phyloP scores from a whole-genome alignment of 1,140 invertebrate species.

The Scylla paramamosain region DNA sequence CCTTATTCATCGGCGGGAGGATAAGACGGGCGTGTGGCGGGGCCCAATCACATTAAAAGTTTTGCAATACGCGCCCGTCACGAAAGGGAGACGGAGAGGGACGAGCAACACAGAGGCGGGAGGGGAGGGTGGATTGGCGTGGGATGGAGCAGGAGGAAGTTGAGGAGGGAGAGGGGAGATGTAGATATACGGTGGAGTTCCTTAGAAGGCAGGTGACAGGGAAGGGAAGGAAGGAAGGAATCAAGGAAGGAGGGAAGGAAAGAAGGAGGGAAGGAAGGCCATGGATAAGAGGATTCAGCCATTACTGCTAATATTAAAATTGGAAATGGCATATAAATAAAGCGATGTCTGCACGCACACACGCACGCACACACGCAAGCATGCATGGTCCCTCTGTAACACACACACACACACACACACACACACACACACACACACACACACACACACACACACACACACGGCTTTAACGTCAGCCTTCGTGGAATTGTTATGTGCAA shows the following conservation, averaged over 20 bases:
- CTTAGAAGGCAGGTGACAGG: too few relatives aligned
- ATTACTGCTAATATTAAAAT: conserved; percentile 4
- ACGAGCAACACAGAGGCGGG: too few relatives aligned
- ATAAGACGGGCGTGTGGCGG: neutral
- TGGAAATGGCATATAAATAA: neutral
- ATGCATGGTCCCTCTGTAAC: too few relatives aligned
- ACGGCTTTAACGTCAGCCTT: neutral
- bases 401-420: too few relatives aligned
- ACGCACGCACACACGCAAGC: neutral
- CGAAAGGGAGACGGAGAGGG: neutral
- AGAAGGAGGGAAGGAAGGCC: neutral
- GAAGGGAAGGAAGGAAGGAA: too few relatives aligned
- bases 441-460: conserved; percentile 1
- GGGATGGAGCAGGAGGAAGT: too few relatives aligned
- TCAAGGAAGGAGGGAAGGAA: neutral
- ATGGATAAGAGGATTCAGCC: neutral
- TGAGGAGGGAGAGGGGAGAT: too few relatives aligned
- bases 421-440: too few relatives aligned
- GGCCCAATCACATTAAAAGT: conserved; percentile 13
- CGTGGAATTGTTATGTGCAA: neutral
- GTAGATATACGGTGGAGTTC: too few relatives aligned
- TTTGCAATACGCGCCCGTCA: neutral
- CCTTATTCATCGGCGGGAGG: neutral
- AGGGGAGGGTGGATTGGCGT: too few relatives aligned
- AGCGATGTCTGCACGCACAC: neutral